Conservation (phyloP, 2,797 vertebrate genomes). For the Chaunax sp. region DNA sequence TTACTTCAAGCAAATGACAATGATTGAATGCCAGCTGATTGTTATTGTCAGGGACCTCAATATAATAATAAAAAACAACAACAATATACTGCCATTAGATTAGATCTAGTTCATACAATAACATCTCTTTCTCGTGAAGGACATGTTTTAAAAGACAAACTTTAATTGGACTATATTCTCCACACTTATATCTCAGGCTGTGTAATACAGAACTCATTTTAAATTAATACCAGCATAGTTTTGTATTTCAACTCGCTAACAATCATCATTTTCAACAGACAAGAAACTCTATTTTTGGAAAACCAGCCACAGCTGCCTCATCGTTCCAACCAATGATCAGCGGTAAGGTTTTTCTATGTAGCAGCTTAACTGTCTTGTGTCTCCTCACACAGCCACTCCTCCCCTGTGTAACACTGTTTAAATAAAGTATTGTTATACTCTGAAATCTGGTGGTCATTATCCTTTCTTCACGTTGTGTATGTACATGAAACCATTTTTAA, state of each 20-base stretch:
- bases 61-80: not conserved
- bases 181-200: slow-evolving; percentile 38
- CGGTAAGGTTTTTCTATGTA: slow-evolving; percentile 64
- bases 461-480: not conserved
- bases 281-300: slow-evolving; percentile 51
- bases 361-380: slow-evolving; percentile 75
- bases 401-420: slow-evolving; percentile 82
- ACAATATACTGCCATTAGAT: not conserved
- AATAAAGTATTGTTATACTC: slow-evolving; percentile 85
- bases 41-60: slow-evolving; percentile 33
- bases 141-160: not conserved
- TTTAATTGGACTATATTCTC: slow-evolving; percentile 6
- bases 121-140: not conserved
- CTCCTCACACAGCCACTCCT: slow-evolving; percentile 64
- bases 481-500: not conserved
- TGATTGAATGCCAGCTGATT: slow-evolving; percentile 44
- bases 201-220: slow-evolving; percentile 15
- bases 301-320: slow-evolving; percentile 50
- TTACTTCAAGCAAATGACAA: slow-evolving; percentile 1
- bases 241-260: slow-evolving; percentile 45
- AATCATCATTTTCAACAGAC: not conserved
- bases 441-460: slow-evolving; percentile 5
- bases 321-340: slow-evolving; percentile 64
- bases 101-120: not conserved
- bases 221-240: slow-evolving; percentile 48